These are phyloP conservation scores for Eristalinus aeneus DNA, from an alignment of 2,888 invertebrate genomes.

Conservation along the genomic window DNA sequence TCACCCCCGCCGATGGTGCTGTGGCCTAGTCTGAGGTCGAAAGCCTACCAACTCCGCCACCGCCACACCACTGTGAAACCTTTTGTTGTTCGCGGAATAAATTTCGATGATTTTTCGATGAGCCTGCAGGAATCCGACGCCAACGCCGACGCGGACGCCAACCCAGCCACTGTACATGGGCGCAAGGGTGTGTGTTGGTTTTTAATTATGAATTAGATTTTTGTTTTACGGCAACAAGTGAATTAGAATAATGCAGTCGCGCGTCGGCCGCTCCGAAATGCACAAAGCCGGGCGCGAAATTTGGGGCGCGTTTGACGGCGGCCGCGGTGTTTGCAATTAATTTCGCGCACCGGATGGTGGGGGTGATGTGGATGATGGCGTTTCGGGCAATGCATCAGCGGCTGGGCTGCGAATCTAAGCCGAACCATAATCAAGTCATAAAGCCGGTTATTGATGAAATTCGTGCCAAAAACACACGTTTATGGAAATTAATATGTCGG, in stretches of 20 bases:
- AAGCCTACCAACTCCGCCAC: not conserved
- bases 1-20: not conserved
- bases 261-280: not conserved
- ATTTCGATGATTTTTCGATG: slow-evolving; percentile 48
- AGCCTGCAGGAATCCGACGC: slow-evolving; percentile 36
- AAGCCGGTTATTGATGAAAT: not conserved
- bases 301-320: not conserved
- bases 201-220: slow-evolving; percentile 52
- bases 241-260: slow-evolving; percentile 53
- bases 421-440: not conserved
- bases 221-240: slow-evolving; percentile 48
- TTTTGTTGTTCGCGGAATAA: slow-evolving; percentile 10
- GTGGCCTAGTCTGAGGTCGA: not conserved
- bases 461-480: not conserved
- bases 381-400: not conserved
- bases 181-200: slow-evolving; percentile 16
- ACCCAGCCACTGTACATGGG: too few species aligned
- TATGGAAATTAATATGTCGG: not conserved
- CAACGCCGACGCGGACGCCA: not conserved
- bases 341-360: not conserved
- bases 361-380: not conserved
- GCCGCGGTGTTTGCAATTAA: slow-evolving; percentile 14
- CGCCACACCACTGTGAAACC: not conserved
- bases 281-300: not conserved
- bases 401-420: not conserved